phyloP scores from a whole-genome alignment of 2,113 vertebrate species.

The Ginglymostoma cirratum region DNA sequence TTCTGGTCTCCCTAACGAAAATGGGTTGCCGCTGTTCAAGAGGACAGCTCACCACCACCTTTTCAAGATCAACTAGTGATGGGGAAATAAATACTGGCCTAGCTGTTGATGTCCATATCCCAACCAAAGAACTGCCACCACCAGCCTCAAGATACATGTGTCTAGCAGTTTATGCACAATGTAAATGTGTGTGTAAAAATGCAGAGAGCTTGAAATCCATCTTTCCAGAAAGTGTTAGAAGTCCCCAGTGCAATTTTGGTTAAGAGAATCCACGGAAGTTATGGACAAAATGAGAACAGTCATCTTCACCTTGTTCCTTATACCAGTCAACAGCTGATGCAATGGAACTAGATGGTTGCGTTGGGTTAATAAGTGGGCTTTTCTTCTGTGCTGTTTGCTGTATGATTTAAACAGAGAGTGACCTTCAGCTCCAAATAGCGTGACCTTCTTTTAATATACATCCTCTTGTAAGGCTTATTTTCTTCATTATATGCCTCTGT shows the following conservation, averaged over 20 bases:
- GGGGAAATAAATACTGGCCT: too few relatives aligned
- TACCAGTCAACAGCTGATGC: not conserved
- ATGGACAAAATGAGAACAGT: not conserved
- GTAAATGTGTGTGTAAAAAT: not conserved
- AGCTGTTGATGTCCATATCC: too few relatives aligned
- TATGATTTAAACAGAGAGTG: not conserved
- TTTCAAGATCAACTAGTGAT: too few relatives aligned
- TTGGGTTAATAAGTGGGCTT: not conserved
- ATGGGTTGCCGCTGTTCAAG: too few relatives aligned
- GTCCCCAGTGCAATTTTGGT: not conserved
- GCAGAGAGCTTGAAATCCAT: not conserved
- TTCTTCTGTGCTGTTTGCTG: not conserved
- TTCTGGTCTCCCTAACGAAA: too few relatives aligned
- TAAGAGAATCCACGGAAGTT: not conserved
- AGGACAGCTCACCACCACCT: too few relatives aligned
- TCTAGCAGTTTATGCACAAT: not conserved
- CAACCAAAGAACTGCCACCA: not conserved
- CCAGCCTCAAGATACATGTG: not conserved
- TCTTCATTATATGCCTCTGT: not conserved
- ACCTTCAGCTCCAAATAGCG: not conserved
- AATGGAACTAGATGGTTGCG: not conserved
- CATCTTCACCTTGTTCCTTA: not conserved
- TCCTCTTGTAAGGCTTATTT: not conserved
- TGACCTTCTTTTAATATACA: not conserved
- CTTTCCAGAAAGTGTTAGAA: not conserved